Base-by-base conservation (phyloP, 2,113 vertebrate genomes). In the Egretta garzetta region DNA sequence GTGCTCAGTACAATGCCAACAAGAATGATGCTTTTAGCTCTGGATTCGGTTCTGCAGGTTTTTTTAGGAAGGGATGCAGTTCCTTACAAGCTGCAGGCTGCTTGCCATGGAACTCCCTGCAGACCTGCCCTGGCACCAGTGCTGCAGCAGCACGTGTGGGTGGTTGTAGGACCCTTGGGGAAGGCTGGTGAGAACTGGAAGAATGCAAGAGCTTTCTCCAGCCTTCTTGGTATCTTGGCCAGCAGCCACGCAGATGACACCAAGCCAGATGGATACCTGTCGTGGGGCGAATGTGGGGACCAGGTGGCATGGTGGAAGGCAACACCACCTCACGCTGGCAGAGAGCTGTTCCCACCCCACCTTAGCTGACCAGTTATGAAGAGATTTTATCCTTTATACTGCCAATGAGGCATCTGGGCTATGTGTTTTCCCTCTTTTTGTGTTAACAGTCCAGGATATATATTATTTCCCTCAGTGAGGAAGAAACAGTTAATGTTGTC, bases 121-220 rank as follows among this genome's bases (percentile, higher is more conserved):
- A 94, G 71, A 60, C 7, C 33, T 85, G n/a, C n/a, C 18, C 59
- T n/a, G 59, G 55, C 45, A 47, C 26, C 56, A 64, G 35, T 45
- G 53, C 30, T 93, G 72, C 0, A 0, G 10, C 14, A 41, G 11
- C 2, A 1, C 9, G 6, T 1, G 6, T 30, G n/a, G n/a, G 60
- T 1, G 30, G 30, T 64, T 86, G 23, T 20, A 35, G 13, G 24
- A 67, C 32, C 56, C 37, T 14, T 50, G 55, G n/a, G 32, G 14
- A 94, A 74, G 66, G 56, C 39, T 74, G 37, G 68, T 45, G 37
- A 79, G 60, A 62, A 37, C 23, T 56, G 47, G 58, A 70, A 47
- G 70, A 85, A 59, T 4, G 4, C 21, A 45, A 85, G 16, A 26
- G 21, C 11, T 82, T 60, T 76, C 66, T 82, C 9, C 82, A 73